Percentiles rank a stretch among this genome's conserved stretches.
Conservation (phyloP, 2,113 vertebrate species). For the Sapayoa aenigma region DNA sequence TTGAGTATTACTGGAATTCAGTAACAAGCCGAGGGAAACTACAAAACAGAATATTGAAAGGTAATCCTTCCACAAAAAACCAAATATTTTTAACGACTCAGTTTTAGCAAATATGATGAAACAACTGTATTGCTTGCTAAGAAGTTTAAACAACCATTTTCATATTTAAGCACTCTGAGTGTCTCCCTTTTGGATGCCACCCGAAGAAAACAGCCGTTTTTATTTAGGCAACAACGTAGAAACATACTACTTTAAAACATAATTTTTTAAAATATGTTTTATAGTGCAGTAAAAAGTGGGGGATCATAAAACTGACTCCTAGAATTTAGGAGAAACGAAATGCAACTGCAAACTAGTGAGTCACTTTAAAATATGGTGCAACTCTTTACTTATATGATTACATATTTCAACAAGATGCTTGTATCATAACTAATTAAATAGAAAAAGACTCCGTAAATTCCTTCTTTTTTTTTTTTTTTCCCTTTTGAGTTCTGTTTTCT, state of each 20-base stretch:
- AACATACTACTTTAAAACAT: neutral
- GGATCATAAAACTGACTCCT: neutral
- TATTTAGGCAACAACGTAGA: neutral
- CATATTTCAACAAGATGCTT: neutral
- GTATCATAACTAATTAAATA: neutral
- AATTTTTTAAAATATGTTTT: neutral
- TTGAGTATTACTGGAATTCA: constrained; percentile 1
- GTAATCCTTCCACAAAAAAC: neutral
- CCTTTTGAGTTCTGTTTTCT: neutral
- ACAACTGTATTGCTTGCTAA: neutral
- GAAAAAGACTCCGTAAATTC: neutral
- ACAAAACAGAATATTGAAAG: neutral
- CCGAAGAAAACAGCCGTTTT: neutral
- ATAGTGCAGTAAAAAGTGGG: neutral
- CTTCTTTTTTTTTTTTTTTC: neutral
- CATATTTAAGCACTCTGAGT: neutral
- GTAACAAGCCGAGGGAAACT: neutral
- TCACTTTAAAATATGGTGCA: neutral
- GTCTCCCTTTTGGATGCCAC: neutral
- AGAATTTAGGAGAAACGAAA: neutral
- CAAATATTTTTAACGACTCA: neutral
- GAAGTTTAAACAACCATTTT: neutral
- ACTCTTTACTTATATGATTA: neutral
- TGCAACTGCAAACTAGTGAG: neutral
- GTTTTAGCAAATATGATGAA: neutral